These are phyloP conservation scores for Tenualosa ilisha DNA, from an alignment of 2,797 vertebrate species.

Conservation along the genomic window DNA sequence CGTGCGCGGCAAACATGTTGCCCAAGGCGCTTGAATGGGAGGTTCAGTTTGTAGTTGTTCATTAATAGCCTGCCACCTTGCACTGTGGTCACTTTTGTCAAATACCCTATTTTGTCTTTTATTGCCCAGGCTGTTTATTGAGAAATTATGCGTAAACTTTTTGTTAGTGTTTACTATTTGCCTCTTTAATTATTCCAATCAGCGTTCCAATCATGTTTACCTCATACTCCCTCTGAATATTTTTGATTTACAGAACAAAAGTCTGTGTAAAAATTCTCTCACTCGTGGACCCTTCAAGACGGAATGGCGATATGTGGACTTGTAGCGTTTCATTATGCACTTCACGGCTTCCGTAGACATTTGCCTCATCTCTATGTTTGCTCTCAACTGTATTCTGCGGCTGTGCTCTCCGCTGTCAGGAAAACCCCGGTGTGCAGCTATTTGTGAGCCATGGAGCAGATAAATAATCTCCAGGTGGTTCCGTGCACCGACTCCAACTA, in stretches of 20 bases:
- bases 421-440: conserved; percentile 58
- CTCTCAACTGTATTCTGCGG: conserved; percentile 46
- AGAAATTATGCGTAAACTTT: too few relatives aligned
- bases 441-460: conserved; percentile 76
- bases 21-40: conserved; percentile 1
- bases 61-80: not conserved
- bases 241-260: too few relatives aligned
- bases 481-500: conserved; percentile 83
- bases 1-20: not conserved
- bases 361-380: conserved; percentile 35
- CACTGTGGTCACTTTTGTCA: not conserved
- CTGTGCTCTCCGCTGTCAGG: conserved; percentile 60
- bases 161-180: too few relatives aligned
- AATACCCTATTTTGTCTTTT: too few relatives aligned
- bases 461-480: conserved; percentile 78
- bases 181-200: too few relatives aligned
- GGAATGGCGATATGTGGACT: not conserved
- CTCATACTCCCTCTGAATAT: too few relatives aligned
- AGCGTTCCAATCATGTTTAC: too few relatives aligned
- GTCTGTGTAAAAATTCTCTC: not conserved
- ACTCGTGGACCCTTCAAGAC: not conserved
- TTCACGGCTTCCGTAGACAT: conserved; percentile 58
- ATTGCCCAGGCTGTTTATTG: too few relatives aligned
- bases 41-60: not conserved
- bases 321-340: conserved; percentile 43